Percentiles rank a stretch among this genome's conserved stretches.
These are phyloP conservation scores for Oncorhynchus tshawytscha DNA, from an alignment of 2,113 vertebrate species.

Conservation along the genomic window DNA sequence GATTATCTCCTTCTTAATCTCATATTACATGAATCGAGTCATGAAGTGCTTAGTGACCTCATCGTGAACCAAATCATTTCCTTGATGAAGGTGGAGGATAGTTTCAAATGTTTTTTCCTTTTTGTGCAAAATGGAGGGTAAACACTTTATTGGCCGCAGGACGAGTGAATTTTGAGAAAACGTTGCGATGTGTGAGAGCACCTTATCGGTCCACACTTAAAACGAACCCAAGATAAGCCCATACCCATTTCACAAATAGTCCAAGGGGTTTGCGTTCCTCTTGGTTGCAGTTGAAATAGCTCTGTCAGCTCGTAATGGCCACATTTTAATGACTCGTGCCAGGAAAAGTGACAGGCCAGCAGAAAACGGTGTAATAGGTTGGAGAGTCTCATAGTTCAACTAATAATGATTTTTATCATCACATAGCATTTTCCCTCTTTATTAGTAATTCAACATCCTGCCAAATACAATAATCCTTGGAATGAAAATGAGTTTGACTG, in stretches of 20 bases:
- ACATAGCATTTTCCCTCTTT: constrained; percentile 6
- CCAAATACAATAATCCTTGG: neutral
- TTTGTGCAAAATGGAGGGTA: constrained; percentile 3
- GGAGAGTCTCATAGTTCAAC: constrained; percentile 17
- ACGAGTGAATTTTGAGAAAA: neutral
- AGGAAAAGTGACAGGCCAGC: constrained; percentile 38
- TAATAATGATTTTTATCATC: constrained; percentile 36
- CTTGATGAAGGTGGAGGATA: neutral
- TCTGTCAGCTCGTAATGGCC: constrained; percentile 18
- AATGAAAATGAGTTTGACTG: neutral
- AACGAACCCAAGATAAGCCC: constrained; percentile 24
- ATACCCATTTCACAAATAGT: constrained; percentile 24
- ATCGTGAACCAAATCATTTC: constrained; percentile 25
- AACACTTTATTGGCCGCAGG: constrained; percentile 1
- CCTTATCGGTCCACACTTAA: constrained; percentile 15
- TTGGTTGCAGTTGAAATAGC: constrained; percentile 29
- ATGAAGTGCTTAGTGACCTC: constrained; percentile 30
- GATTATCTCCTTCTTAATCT: constrained; percentile 33
- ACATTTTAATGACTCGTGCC: constrained; percentile 24
- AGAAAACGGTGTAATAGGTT: constrained; percentile 30
- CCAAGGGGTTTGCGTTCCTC: constrained; percentile 13
- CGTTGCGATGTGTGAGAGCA: neutral
- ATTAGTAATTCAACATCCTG: constrained; percentile 28
- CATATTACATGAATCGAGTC: constrained; percentile 38
- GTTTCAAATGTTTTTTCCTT: constrained; percentile 10